These are phyloP conservation scores for Malacoctenus gilli DNA, from an alignment of 2,797 vertebrate genomes.

Conservation along the genomic window DNA sequence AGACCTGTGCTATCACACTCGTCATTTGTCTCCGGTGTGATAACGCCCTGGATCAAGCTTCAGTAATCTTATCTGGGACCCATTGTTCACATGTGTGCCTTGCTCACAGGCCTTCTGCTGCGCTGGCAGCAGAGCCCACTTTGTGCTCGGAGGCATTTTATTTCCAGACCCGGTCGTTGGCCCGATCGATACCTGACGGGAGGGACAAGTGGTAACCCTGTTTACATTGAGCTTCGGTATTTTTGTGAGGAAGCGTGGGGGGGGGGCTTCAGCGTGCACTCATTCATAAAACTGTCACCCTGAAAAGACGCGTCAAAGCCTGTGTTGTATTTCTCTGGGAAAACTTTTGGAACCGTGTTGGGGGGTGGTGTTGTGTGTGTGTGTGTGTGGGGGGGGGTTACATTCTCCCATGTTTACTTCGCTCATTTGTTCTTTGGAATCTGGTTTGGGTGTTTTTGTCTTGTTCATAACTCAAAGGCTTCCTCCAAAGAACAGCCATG, in stretches of 20 bases:
- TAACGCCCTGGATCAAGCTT: slow-evolving; percentile 34
- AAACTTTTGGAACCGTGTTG: slow-evolving; percentile 51
- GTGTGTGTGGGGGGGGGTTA: slow-evolving; percentile 20
- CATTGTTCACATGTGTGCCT: slow-evolving; percentile 47
- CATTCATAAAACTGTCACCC: slow-evolving; percentile 66
- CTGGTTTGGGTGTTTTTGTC: slow-evolving; percentile 64
- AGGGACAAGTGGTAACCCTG: slow-evolving; percentile 33
- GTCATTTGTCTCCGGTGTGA: slow-evolving; percentile 30
- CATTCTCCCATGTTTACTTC: slow-evolving; percentile 70
- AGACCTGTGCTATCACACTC: too few relatives aligned
- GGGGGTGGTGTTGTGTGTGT: slow-evolving; percentile 1
- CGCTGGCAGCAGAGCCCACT: slow-evolving; percentile 29
- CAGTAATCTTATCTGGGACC: slow-evolving; percentile 47
- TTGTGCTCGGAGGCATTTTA: slow-evolving; percentile 32
- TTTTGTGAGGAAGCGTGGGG: too few relatives aligned
- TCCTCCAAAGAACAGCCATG: slow-evolving; percentile 57
- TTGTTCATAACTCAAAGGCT: slow-evolving; percentile 63
- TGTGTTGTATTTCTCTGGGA: slow-evolving; percentile 58
- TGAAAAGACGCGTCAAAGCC: slow-evolving; percentile 42
- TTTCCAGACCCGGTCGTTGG: slow-evolving; percentile 46
- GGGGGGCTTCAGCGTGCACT: slow-evolving; percentile 52
- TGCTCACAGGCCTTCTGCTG: slow-evolving; percentile 34
- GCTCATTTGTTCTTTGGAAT: slow-evolving; percentile 66
- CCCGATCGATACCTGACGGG: slow-evolving; percentile 47
- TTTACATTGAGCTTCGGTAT: slow-evolving; percentile 43